A percentile compares a stretch with the other conserved stretches of the same genome.
phyloP scores from a whole-genome alignment of 1,140 invertebrate genomes.

The Plutomurus gul region DNA sequence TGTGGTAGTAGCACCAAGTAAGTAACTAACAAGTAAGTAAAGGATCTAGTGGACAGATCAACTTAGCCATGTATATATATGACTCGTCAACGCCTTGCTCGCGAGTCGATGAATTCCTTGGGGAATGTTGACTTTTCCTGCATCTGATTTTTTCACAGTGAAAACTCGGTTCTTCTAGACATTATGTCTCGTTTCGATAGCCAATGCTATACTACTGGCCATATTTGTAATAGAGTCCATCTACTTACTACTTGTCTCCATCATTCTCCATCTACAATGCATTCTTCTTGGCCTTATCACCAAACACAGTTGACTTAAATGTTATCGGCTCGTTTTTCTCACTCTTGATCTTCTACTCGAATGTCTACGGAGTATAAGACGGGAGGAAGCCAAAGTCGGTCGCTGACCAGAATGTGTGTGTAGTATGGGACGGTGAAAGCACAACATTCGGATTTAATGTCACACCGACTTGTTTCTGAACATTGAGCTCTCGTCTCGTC shows the following conservation, averaged over 20 bases:
- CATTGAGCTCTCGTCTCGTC: conserved; percentile 17
- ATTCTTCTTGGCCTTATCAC: too few species aligned
- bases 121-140: conserved; percentile 35
- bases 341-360: neutral
- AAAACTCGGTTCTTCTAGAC: neutral
- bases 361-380: neutral
- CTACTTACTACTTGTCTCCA: too few species aligned
- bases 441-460: conserved; percentile 13
- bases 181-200: too few species aligned
- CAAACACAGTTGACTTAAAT: too few species aligned
- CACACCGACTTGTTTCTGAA: conserved; percentile 9
- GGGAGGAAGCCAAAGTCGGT: neutral
- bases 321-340: neutral
- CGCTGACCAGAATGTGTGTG: neutral
- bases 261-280: too few species aligned
- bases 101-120: conserved; percentile 1
- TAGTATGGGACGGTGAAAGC: too few species aligned
- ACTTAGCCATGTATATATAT: too few species aligned
- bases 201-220: too few species aligned
- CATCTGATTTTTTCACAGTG: conserved; percentile 17
- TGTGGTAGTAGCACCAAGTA: too few species aligned
- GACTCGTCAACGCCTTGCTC: conserved; percentile 5
- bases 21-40: neutral
- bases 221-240: too few species aligned
- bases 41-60: too few species aligned